phyloP scores from a whole-genome alignment of 1,140 invertebrate genomes.

The Helicoverpa zea region DNA sequence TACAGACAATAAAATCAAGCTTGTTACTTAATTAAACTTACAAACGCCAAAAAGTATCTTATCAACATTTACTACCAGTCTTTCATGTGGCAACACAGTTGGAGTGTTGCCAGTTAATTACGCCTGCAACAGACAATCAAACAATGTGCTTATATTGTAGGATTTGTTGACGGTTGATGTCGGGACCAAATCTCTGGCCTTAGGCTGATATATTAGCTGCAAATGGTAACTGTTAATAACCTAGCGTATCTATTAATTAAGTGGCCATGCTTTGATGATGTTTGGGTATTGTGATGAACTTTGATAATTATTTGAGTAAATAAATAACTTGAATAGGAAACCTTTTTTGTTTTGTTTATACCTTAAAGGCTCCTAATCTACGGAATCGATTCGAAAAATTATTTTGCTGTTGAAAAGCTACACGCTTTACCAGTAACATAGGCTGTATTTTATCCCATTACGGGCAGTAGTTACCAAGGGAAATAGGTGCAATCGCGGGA shows the following conservation, averaged over 20 bases:
- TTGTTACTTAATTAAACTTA: background rate
- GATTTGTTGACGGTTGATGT: constrained; percentile 5
- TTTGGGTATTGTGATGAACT: too few species aligned
- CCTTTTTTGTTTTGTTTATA: too few species aligned
- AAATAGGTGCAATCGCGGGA: too few species aligned
- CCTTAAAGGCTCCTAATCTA: too few species aligned
- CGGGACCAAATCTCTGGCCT: background rate
- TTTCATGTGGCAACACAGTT: constrained; percentile 39
- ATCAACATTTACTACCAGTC: background rate
- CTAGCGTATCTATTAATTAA: background rate
- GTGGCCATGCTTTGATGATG: too few species aligned
- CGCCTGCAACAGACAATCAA: background rate
- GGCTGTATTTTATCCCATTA: too few species aligned
- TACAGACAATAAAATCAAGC: background rate
- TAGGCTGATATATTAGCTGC: background rate
- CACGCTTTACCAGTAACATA: too few species aligned
- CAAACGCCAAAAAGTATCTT: background rate
- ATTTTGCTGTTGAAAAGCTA: too few species aligned
- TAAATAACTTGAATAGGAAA: too few species aligned
- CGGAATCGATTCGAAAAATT: too few species aligned
- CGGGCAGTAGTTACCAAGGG: too few species aligned
- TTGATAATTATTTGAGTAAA: too few species aligned
- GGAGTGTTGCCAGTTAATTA: constrained; percentile 49
- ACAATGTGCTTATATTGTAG: constrained; percentile 8
- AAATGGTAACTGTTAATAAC: background rate